These are phyloP conservation scores for Sparus aurata DNA, from an alignment of 2,797 vertebrate species.

Conservation along the genomic window DNA sequence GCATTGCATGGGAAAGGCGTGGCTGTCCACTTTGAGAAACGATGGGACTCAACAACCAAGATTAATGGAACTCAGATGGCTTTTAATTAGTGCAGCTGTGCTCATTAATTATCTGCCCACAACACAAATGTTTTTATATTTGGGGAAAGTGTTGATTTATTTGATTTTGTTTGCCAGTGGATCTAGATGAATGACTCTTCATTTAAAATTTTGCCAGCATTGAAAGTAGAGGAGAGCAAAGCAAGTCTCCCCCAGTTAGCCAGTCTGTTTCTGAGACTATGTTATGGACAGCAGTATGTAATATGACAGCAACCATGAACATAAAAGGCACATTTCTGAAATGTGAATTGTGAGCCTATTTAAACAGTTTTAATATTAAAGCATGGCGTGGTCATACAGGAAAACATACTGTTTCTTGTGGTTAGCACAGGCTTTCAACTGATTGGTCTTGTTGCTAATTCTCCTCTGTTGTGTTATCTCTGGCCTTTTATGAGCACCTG, in stretches of 20 bases:
- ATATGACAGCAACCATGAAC: slow-evolving; percentile 52
- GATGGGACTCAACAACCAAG: slow-evolving; percentile 93
- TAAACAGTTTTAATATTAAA: background rate
- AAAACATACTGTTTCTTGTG: background rate
- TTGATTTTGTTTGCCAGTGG: slow-evolving; percentile 96
- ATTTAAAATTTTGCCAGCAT: slow-evolving; percentile 88
- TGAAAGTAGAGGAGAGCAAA: slow-evolving; percentile 77
- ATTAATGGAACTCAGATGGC: slow-evolving; percentile 99
- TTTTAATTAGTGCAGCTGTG: slow-evolving; percentile 99
- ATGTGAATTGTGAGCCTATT: slow-evolving; percentile 7
- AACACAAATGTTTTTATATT: slow-evolving; percentile 99
- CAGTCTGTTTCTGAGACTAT: slow-evolving; percentile 43
- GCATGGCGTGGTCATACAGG: background rate
- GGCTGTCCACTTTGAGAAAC: slow-evolving; percentile 87
- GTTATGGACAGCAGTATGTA: slow-evolving; percentile 39
- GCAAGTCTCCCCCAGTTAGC: slow-evolving; percentile 78
- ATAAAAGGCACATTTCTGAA: slow-evolving; percentile 14
- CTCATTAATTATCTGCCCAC: slow-evolving; percentile 98
- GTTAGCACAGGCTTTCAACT: background rate
- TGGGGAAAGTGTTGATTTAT: slow-evolving; percentile 99
- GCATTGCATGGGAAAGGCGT: slow-evolving; percentile 86
- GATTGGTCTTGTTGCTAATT: background rate
- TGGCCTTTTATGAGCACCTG: background rate
- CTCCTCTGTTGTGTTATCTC: background rate
- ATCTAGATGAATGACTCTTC: slow-evolving; percentile 98